phyloP scores from a whole-genome alignment of 2,113 vertebrate species.

The Malaclemys terrapin region DNA sequence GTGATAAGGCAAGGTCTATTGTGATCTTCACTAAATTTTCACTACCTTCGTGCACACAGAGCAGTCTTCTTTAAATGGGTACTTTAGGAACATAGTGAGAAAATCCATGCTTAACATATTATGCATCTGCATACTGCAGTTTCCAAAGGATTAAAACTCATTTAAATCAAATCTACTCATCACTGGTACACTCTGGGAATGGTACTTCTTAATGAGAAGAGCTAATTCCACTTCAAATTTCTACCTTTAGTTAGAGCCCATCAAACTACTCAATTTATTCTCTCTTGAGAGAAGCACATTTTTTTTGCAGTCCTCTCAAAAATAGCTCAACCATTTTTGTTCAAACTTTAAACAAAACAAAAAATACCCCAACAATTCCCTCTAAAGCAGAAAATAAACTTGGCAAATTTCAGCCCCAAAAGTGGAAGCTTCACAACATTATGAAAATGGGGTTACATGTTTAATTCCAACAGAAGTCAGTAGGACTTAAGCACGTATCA shows the following conservation, averaged over 20 bases:
- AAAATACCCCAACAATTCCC: not conserved
- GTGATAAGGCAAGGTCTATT: no score
- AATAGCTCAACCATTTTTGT: not conserved
- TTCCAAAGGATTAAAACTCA: not conserved
- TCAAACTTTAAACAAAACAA: not conserved
- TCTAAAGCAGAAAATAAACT: not conserved
- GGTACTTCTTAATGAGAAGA: not conserved
- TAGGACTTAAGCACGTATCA: no score
- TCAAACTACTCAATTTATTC: not conserved
- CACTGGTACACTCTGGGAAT: not conserved
- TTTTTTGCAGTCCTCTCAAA: not conserved
- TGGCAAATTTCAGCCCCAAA: not conserved
- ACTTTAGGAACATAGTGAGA: not conserved
- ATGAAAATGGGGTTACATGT: not conserved
- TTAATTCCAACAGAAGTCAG: not conserved
- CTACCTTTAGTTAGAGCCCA: not conserved
- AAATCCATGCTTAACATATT: not conserved
- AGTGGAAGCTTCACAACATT: not conserved
- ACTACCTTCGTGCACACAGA: not conserved
- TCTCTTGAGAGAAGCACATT: not conserved
- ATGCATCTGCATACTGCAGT: not conserved
- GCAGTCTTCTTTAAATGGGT: not conserved
- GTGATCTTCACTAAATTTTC: no score
- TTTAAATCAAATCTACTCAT: not conserved
- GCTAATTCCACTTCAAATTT: not conserved